phyloP scores from a whole-genome alignment of 1,140 invertebrate genomes.

The Bathynomus jamesi region DNA sequence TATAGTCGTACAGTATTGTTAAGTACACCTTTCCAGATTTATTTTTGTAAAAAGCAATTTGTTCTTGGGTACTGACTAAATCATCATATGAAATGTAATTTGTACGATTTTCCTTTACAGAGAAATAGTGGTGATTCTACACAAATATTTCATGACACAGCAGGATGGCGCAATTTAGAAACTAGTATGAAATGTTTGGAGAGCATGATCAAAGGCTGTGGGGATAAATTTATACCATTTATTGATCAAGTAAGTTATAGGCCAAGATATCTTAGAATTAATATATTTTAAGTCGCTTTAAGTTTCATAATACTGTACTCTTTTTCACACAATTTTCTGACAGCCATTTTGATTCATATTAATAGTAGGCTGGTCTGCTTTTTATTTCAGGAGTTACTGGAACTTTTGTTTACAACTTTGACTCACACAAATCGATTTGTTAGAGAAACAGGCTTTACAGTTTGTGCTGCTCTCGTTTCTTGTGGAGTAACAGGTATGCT shows the following conservation, averaged over 20 bases:
- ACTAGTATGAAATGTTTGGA: constrained; percentile 53
- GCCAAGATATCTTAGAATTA: too few species aligned
- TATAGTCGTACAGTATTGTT: too few species aligned
- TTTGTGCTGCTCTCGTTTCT: constrained; percentile 48
- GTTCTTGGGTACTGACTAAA: too few species aligned
- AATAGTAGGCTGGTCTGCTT: neutral
- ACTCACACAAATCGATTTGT: constrained; percentile 52
- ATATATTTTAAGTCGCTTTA: too few species aligned
- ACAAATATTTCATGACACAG: constrained; percentile 52
- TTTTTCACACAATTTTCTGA: too few species aligned
- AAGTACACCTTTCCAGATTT: too few species aligned
- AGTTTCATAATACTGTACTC: too few species aligned
- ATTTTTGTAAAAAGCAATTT: too few species aligned
- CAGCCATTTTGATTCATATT: too few species aligned
- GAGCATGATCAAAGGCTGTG: constrained; percentile 48
- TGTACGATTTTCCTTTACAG: too few species aligned
- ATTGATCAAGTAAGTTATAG: constrained; percentile 39
- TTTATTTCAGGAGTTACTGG: constrained; percentile 44
- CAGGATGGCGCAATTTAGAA: constrained; percentile 52
- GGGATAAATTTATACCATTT: constrained; percentile 44
- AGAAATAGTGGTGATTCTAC: too few species aligned
- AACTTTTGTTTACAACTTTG: constrained; percentile 47
- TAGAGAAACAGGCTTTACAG: constrained; percentile 51
- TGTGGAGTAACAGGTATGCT: constrained; percentile 38
- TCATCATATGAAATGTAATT: too few species aligned